A percentile compares a stretch with the other conserved stretches of the same genome.
phyloP scores from a whole-genome alignment of 2,113 vertebrate genomes.

The Gopherus evgoodei region DNA sequence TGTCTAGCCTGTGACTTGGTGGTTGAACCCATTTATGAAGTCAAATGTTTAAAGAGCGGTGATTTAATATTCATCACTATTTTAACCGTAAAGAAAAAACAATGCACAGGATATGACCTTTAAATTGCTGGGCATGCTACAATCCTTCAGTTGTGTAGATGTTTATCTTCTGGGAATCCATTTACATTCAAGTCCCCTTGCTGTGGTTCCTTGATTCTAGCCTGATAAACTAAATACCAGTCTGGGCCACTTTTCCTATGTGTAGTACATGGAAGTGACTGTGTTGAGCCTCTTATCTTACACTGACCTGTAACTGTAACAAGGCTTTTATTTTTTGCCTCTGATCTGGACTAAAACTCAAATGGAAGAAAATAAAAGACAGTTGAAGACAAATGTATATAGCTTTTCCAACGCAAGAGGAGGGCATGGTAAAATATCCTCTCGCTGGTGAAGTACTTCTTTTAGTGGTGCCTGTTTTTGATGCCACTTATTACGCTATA shows the following conservation, averaged over 20 bases:
- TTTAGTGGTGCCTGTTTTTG: neutral
- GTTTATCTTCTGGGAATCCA: constrained; percentile 65
- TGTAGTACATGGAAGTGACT: constrained; percentile 35
- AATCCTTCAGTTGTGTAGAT: constrained; percentile 49
- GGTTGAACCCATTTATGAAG: constrained; percentile 8
- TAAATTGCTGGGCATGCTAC: constrained; percentile 61
- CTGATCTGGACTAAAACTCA: constrained; percentile 38
- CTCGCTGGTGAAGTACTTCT: neutral
- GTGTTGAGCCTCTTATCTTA: constrained; percentile 61
- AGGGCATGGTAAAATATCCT: neutral
- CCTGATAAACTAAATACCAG: constrained; percentile 65
- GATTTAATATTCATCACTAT: constrained; percentile 29
- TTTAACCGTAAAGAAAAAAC: constrained; percentile 50
- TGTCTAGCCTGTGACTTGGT: neutral
- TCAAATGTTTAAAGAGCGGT: neutral
- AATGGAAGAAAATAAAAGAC: constrained; percentile 44
- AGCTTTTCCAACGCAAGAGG: neutral
- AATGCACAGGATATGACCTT: constrained; percentile 56
- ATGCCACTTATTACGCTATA: neutral
- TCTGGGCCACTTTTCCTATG: constrained; percentile 40
- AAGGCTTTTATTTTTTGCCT: constrained; percentile 54
- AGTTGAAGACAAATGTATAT: neutral
- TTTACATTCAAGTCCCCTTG: constrained; percentile 68
- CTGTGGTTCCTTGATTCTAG: constrained; percentile 63
- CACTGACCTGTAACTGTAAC: constrained; percentile 62